Conservation (phyloP, 2,888 invertebrate genomes). For the Pandemis corylana region DNA sequence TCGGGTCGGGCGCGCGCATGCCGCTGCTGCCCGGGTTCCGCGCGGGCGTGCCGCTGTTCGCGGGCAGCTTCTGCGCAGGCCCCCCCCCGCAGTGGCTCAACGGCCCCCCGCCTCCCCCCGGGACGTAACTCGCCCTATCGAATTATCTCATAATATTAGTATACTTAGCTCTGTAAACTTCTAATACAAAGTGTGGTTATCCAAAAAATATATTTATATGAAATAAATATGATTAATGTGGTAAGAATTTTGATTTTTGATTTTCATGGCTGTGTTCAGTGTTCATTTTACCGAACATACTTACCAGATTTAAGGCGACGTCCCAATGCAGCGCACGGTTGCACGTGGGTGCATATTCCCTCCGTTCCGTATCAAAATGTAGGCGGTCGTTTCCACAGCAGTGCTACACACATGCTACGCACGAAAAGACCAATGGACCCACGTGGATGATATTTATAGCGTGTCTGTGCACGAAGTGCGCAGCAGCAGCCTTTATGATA, state of each 20-base stretch:
- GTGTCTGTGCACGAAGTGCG: too few relatives aligned
- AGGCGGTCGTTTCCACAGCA: too few relatives aligned
- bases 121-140: constrained; percentile 64
- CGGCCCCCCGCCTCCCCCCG: constrained; percentile 74
- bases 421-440: too few relatives aligned
- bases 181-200: constrained; percentile 80
- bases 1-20: constrained; percentile 61
- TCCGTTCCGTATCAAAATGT: too few relatives aligned
- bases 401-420: too few relatives aligned
- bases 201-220: constrained; percentile 82
- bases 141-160: constrained; percentile 57
- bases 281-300: too few relatives aligned
- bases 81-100: constrained; percentile 69
- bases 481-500: too few relatives aligned
- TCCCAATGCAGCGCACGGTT: too few relatives aligned
- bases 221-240: constrained; percentile 67
- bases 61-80: constrained; percentile 59
- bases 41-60: constrained; percentile 61
- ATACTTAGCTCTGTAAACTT: constrained; percentile 59
- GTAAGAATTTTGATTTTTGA: constrained; percentile 48
- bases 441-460: too few relatives aligned
- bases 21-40: constrained; percentile 57
- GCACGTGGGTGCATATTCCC: too few relatives aligned
- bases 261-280: constrained; percentile 23
- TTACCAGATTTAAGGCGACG: too few relatives aligned